Evolutionary conservation across 2,113 vertebrate genomes (phyloP), one percentile per base, ranked within the genome.

Genomic region (Talpa occidentalis): DNA sequence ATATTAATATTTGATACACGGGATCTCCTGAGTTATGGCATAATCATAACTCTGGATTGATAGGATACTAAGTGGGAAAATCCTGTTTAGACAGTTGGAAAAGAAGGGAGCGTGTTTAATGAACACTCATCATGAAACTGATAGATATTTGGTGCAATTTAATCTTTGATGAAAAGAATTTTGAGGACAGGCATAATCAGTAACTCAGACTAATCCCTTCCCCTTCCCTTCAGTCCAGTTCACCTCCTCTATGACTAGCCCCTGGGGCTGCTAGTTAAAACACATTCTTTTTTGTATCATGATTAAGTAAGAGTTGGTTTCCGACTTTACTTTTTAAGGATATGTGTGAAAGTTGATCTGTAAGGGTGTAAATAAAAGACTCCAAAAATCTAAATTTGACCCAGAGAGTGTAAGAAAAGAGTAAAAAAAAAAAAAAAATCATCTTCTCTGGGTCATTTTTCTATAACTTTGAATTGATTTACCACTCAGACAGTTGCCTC

Each of bases 1-100:
- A 98, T 97, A 98, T 98, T 98, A 98, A 98, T 98, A 98, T 98
- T 98, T 98, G 98, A 98, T 98, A 98, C 96, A 96, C 93, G 96
- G 96, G 95, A 95, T 96, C 93, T 92, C 90, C 88, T 95, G 95
- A 96, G 96, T 98, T 97, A 96, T 67, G 95, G 97, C 96, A 98
- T 97, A 97, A 95, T 98, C 97, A 96, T 94, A 97, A 98, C 87
- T 97, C 92, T 97, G 96, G 95, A 97, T 97, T 97, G 97, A 98
- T 97, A 97, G 97, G 96, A 70, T 94, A 96, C 93, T 98, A 97
- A 97, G 96, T 97, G 94, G 97, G 96, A 98, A 98, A 97, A 98
- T 97, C 95, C 98, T 98, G 97, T 98, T 98, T 97, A 97, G 98
- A 97, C 94, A 97, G 97, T 96, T 97, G 88, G 96, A 93, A 97